Evolutionary conservation across 2,797 vertebrate species (phyloP), one percentile per base, ranked within the genome.

Genomic region (Typhlichthys subterraneus): DNA sequence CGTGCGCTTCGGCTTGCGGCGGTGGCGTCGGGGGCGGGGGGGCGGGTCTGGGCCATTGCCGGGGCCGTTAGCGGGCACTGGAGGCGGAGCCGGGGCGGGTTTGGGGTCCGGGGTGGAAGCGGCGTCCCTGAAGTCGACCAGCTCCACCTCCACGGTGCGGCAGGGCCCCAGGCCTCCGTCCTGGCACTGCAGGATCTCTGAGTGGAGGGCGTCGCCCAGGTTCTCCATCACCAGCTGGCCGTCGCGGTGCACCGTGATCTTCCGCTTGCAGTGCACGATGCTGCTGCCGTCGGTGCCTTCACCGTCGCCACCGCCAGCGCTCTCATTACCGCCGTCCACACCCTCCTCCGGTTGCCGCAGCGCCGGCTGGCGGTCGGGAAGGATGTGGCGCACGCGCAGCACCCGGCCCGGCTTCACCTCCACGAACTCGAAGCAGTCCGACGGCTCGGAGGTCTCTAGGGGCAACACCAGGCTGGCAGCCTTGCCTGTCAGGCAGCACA

Each of bases 141-240:
- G 86, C 75, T 98, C 97, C 63, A 95, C 90, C 80, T 98, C 96
- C 12, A 95, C 88, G 0, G 93, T 94, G 63, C 92, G 91, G 12
- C 89, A 91, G 2, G 93, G 92, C 62, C 96, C 95, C 2, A 92
- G 77, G 93, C 90, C 12, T 17, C 92, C 88, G 2, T 94, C 93
- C 71, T 92, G 95, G 75, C 95, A 94, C 23, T 94, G 96, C 59
- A 95, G 89, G 79, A 96, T 93, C 82, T 98, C 96, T 0, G 96
- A 93, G 54, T 94, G 93, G 11, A 95, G 87, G 1, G 94, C 90
- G 0, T 95, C 94, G 0, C 94, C 93, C n/a, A 97, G 93, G 82
- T 99, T 99, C 87, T 99, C 96, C 0, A 99, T 98, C 57, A 97
- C 93, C 72, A 99, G 89, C 80, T 98, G 95, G 31, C 97, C 97